Evolutionary conservation across 2,797 vertebrate genomes (phyloP).

Genomic region (Pseudomugil tenellus): DNA sequence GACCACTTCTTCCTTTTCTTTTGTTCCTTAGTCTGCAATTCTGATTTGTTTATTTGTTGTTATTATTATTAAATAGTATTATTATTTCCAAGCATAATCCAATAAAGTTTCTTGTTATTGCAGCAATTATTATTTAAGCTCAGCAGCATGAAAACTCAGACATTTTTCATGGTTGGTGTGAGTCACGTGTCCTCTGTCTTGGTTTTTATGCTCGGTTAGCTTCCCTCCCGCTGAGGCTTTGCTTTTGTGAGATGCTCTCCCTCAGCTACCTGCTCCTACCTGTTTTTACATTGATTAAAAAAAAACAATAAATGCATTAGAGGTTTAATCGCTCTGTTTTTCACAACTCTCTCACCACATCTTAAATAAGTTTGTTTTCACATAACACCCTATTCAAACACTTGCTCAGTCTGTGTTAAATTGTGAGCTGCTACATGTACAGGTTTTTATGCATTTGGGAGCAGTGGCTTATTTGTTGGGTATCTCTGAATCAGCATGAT

Average conservation of each 20-base stretch:
- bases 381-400: slow-evolving; percentile 2
- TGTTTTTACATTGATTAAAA: too few species aligned
- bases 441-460: slow-evolving; percentile 14
- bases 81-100: slow-evolving; percentile 75
- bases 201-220: slow-evolving; percentile 48
- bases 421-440: slow-evolving; percentile 26
- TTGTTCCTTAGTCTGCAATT: neutral
- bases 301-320: slow-evolving; percentile 64
- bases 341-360: slow-evolving; percentile 18
- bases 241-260: slow-evolving; percentile 14
- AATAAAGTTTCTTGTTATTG: slow-evolving; percentile 78
- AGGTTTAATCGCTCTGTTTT: slow-evolving; percentile 50
- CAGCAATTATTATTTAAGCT: slow-evolving; percentile 77
- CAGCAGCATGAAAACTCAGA: slow-evolving; percentile 61
- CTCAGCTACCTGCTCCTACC: slow-evolving; percentile 49
- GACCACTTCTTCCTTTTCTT: slow-evolving; percentile 9
- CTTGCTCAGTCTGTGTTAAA: slow-evolving; percentile 15
- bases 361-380: slow-evolving; percentile 30
- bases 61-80: neutral
- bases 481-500: neutral
- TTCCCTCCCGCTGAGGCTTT: slow-evolving; percentile 1
- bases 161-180: slow-evolving; percentile 65
- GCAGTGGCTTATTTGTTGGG: neutral
- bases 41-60: slow-evolving; percentile 51
- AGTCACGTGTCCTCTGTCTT: slow-evolving; percentile 51